Evolutionary conservation across 2,113 vertebrate genomes (phyloP).

Genomic region (Anhinga anhinga): DNA sequence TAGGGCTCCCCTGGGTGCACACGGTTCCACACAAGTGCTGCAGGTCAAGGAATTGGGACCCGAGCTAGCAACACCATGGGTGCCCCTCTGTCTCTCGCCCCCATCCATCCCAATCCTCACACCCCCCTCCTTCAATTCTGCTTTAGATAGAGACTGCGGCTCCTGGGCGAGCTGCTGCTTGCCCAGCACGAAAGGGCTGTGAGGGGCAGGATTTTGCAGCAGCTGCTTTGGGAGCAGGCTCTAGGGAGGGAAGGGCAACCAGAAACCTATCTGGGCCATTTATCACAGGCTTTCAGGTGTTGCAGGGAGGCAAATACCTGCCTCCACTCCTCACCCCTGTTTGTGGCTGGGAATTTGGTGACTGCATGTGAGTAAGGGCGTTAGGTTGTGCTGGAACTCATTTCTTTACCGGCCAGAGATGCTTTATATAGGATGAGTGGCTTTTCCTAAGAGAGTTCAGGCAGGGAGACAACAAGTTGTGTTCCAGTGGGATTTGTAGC

Average conservation of each 20-base stretch:
- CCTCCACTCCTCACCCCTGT: fast-evolving
- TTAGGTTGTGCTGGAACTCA: not conserved
- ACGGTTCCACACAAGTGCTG: not conserved
- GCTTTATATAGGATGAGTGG: not conserved
- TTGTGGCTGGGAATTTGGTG: not conserved
- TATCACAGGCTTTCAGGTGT: not conserved
- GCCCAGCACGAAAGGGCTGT: fast-evolving
- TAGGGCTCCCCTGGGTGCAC: not conserved
- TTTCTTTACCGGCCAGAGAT: fast-evolving
- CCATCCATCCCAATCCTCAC: not conserved
- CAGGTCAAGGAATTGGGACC: not conserved
- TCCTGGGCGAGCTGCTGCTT: not conserved
- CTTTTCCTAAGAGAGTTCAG: not conserved
- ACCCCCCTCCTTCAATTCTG: fast-evolving
- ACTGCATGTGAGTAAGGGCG: fast-evolving
- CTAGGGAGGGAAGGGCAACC: not conserved
- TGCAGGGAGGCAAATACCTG: not conserved
- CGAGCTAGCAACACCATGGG: not conserved
- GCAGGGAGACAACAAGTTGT: not conserved
- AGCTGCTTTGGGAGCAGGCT: not conserved
- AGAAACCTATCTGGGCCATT: not conserved
- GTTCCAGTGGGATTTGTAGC: not conserved
- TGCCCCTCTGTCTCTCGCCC: not conserved
- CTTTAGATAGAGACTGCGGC: fast-evolving
- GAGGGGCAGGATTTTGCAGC: not conserved